Evolutionary conservation across 2,113 vertebrate species (phyloP), one percentile per base, ranked within the genome.

Genomic region (Fulmarus glacialis): DNA sequence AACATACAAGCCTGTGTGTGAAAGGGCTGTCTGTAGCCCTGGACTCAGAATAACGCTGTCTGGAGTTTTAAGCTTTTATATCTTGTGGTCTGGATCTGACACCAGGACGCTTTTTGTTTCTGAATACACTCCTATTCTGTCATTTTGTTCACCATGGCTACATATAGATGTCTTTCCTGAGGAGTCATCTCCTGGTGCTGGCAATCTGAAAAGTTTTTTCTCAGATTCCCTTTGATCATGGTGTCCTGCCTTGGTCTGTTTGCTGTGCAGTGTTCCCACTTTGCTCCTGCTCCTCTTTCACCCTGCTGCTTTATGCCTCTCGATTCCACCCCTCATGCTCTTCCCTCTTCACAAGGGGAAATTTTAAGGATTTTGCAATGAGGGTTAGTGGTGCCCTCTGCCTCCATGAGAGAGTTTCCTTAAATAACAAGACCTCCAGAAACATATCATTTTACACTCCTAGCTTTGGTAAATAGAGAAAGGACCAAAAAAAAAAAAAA

Each of bases 261-360:
- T 23, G 21, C 58, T 62, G 36, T 24, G 26, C 77, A 47, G 32
- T 59, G 23, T 21, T 82, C 34, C 48, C 6, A 12, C 32, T 71
- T 60, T 16, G 7, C 3, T 66, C 23, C 60, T 36, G 50, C 30
- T 73, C 6, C 53, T 77, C n/a, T 60, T 47, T 32, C 12, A 19
- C 47, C 16, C 27, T 48, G 20, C 22, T 81, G 36, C 12, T 30
- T 27, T 12, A 23, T 48, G 8, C 11, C 12, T 72, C 26, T 26
- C 11, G 0, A 2, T 64, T 58, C 55, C 36, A 40, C 10, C 23
- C 45, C 6, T 73, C 1, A 0, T 5, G 4, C 11, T 32, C 29
- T 19, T 68, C 34, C 20, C 14, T 29, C 13, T 48, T 64, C 53
- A 14, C 32, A 60, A 15, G 6, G 30, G 11, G 26, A 60, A 38